These are phyloP conservation scores for Gobionotothen gibberifrons DNA, from an alignment of 2,797 vertebrate species.

Conservation along the genomic window DNA sequence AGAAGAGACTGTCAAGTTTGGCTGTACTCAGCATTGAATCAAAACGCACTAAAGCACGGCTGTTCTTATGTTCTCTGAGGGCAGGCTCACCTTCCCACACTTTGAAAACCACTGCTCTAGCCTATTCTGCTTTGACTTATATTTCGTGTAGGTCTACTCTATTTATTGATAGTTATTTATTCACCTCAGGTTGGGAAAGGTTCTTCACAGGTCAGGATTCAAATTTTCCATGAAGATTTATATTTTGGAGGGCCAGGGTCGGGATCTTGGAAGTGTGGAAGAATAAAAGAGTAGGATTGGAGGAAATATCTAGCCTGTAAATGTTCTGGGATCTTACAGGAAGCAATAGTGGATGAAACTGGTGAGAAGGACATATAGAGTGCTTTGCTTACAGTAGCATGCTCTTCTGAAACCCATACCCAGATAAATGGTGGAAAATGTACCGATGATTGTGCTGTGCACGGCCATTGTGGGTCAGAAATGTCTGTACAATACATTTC, in stretches of 20 bases:
- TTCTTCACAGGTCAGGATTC: neutral
- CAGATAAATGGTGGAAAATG: slow-evolving; percentile 22
- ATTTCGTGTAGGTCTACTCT: neutral
- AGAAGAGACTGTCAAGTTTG: too few species aligned
- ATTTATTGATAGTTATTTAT: neutral
- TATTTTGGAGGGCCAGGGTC: neutral
- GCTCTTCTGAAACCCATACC: neutral
- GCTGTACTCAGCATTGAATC: too few species aligned
- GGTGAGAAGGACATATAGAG: neutral
- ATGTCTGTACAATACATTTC: slow-evolving; percentile 17
- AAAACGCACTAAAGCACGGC: too few species aligned
- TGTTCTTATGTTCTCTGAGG: too few species aligned
- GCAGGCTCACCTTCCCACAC: too few species aligned
- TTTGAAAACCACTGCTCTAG: too few species aligned
- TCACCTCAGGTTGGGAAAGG: rapidly evolving
- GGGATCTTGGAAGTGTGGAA: neutral
- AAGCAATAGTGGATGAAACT: neutral
- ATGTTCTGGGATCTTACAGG: too few species aligned
- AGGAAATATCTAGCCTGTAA: slow-evolving; percentile 1
- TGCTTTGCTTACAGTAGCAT: slow-evolving; percentile 1
- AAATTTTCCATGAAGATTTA: neutral
- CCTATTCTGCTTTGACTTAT: neutral
- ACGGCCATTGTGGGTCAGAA: slow-evolving; percentile 5
- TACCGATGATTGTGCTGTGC: slow-evolving; percentile 15
- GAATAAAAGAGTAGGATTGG: too few species aligned